Conservation (phyloP, 2,888 invertebrate species). For the Mesochorus sp. region DNA sequence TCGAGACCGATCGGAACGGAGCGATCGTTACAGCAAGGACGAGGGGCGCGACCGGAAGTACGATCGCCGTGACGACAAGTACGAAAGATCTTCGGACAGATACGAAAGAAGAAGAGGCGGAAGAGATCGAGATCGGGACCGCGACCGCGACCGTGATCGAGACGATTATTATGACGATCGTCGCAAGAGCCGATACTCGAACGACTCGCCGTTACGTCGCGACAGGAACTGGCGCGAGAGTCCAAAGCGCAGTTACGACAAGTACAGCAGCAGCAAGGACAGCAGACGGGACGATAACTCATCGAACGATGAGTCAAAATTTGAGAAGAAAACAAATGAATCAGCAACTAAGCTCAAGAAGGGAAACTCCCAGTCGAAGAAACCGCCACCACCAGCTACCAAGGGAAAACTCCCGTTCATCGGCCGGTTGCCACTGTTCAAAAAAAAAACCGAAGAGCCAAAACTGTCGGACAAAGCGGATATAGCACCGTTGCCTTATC, state of each 20-base stretch:
- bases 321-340: slow-evolving; percentile 78
- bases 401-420: slow-evolving; percentile 92
- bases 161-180: slow-evolving; percentile 79
- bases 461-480: slow-evolving; percentile 82
- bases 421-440: slow-evolving; percentile 92
- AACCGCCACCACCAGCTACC: slow-evolving; percentile 72
- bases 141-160: slow-evolving; percentile 69
- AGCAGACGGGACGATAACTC: slow-evolving; percentile 71
- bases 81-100: slow-evolving; percentile 75
- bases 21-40: slow-evolving; percentile 75
- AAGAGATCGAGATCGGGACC: slow-evolving; percentile 63
- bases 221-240: slow-evolving; percentile 78
- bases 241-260: slow-evolving; percentile 75
- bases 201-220: slow-evolving; percentile 78
- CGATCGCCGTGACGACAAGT: slow-evolving; percentile 77
- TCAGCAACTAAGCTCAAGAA: slow-evolving; percentile 75
- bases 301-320: slow-evolving; percentile 77
- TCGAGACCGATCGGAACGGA: slow-evolving; percentile 70
- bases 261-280: slow-evolving; percentile 70
- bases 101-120: slow-evolving; percentile 75
- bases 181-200: slow-evolving; percentile 73
- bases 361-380: slow-evolving; percentile 72
- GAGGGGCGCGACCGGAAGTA: slow-evolving; percentile 70
- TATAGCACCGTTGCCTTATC: slow-evolving; percentile 79
- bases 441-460: slow-evolving; percentile 83